A percentile compares a stretch with the other conserved stretches of the same genome.
These are phyloP conservation scores for Sinocyclocheilus grahami DNA, from an alignment of 2,113 vertebrate genomes.

Conservation along the genomic window DNA sequence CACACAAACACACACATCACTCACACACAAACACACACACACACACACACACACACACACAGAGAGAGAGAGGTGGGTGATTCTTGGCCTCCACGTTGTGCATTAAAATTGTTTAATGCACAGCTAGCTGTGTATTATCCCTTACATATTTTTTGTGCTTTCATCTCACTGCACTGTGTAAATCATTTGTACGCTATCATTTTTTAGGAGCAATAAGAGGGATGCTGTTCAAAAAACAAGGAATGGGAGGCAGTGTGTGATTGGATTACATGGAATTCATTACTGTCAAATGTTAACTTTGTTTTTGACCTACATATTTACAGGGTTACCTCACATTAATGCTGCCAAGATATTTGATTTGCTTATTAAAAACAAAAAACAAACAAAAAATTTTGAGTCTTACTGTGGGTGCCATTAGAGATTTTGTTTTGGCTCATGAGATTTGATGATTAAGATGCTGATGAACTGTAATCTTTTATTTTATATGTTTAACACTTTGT, in stretches of 20 bases:
- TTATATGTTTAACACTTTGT: neutral
- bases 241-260: neutral
- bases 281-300: slow-evolving; percentile 33
- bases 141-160: neutral
- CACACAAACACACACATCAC: too few species aligned
- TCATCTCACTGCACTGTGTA: neutral
- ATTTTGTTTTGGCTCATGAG: slow-evolving; percentile 17
- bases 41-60: too few species aligned
- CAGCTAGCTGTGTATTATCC: too few species aligned
- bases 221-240: neutral
- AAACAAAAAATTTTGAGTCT: neutral
- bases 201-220: neutral
- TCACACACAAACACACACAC: too few species aligned
- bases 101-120: too few species aligned
- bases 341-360: slow-evolving; percentile 11
- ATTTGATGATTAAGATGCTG: slow-evolving; percentile 22
- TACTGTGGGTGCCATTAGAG: neutral
- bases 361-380: neutral
- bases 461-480: slow-evolving; percentile 28
- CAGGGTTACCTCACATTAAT: neutral
- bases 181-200: neutral
- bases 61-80: too few species aligned
- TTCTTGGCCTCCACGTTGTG: too few species aligned
- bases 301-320: slow-evolving; percentile 34
- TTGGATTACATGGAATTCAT: slow-evolving; percentile 32